Conservation (phyloP, 2,888 invertebrate genomes). For the Phyto melanocephala region DNA sequence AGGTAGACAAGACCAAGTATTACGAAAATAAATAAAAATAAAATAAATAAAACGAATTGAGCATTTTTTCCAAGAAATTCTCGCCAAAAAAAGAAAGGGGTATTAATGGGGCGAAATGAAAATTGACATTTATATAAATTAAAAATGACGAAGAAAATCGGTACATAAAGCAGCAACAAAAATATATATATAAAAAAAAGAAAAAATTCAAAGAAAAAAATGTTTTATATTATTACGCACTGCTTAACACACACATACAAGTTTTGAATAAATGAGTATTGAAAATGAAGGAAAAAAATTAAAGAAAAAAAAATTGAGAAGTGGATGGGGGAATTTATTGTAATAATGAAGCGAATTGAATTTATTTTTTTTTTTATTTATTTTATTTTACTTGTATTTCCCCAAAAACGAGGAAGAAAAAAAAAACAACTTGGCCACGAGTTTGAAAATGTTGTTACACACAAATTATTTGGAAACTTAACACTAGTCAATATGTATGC, state of each 20-base stretch:
- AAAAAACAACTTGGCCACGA: too few relatives aligned
- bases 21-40: neutral
- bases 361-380: slow-evolving; percentile 21
- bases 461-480: slow-evolving; percentile 17
- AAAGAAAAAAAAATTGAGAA: neutral
- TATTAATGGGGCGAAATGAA: slow-evolving; percentile 70
- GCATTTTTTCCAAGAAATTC: neutral
- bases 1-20: neutral
- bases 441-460: neutral
- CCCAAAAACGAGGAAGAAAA: too few relatives aligned
- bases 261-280: slow-evolving; percentile 15
- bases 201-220: neutral
- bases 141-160: slow-evolving; percentile 65
- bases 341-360: slow-evolving; percentile 59
- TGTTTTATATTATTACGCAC: slow-evolving; percentile 23
- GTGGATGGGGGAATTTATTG: slow-evolving; percentile 5
- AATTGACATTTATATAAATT: slow-evolving; percentile 76
- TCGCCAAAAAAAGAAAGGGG: slow-evolving; percentile 63
- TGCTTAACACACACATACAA: slow-evolving; percentile 16
- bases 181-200: neutral
- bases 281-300: neutral
- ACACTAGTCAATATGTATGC: neutral
- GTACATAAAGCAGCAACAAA: slow-evolving; percentile 50
- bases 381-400: too few relatives aligned
- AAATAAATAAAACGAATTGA: neutral